Evolutionary conservation across 2,888 invertebrate species (phyloP).

Genomic region (Trilocha varians): DNA sequence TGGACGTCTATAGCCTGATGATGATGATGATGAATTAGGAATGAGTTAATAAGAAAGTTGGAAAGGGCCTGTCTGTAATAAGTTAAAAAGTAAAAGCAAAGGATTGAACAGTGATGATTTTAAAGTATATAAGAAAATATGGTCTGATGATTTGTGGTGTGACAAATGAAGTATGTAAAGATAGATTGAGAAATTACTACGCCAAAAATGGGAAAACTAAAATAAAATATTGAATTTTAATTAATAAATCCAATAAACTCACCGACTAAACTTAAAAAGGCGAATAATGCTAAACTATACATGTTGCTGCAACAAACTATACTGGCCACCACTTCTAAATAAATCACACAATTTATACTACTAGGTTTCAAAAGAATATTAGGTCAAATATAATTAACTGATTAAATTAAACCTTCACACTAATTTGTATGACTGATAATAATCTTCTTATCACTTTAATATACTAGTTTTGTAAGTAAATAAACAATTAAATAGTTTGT

Average conservation of each 20-base stretch:
- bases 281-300: slow-evolving; percentile 12
- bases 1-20: too few species aligned
- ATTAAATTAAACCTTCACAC: slow-evolving; percentile 54
- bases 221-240: background rate
- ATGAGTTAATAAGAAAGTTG: too few species aligned
- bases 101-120: too few species aligned
- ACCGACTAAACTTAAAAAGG: slow-evolving; percentile 17
- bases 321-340: slow-evolving; percentile 11
- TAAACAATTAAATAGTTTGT: slow-evolving; percentile 5
- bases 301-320: slow-evolving; percentile 10
- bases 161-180: too few species aligned
- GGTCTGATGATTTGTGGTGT: too few species aligned
- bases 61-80: too few species aligned
- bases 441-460: slow-evolving; percentile 18
- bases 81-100: too few species aligned
- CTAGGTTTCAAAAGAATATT: slow-evolving; percentile 37
- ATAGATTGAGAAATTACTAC: too few species aligned
- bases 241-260: slow-evolving; percentile 7
- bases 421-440: slow-evolving; percentile 43
- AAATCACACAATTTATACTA: slow-evolving; percentile 14
- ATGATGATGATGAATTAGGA: too few species aligned
- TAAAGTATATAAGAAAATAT: too few species aligned
- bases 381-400: slow-evolving; percentile 48
- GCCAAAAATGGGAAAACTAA: background rate
- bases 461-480: too few species aligned